Base-by-base conservation (phyloP, 2,113 vertebrate species). In the Nannospalax galili region DNA sequence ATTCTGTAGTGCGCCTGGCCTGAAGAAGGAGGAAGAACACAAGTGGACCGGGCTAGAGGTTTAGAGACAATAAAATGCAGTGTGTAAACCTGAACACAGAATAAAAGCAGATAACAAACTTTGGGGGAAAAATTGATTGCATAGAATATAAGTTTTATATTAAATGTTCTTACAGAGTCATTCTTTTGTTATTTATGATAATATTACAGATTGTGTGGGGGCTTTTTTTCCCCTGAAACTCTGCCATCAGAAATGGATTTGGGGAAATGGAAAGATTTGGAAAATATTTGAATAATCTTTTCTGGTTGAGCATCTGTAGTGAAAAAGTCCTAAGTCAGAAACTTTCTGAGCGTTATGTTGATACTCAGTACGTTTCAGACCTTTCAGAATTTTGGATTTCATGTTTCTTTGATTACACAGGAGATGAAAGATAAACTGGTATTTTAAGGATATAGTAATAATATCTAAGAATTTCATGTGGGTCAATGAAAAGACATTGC, bases 291-390 rank as follows among this genome's bases (percentile, higher is more conserved):
- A 77, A 58, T 30, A 56, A 32, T 45, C 42, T 74, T 48, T 58
- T 56, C 52, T 80, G 24, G 7, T 37, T 79, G n/a, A 70, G 56
- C 14, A 48, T 52, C 48, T 16, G 16, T 60, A 77, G 40, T 81
- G 9, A 19, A 52, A 81, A 79, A 37, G 56, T 30, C 26, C 40
- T 74, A 40, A 64, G 58, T 74, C 67, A 79, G 77, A 73, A 7
- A 52, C 5, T 14, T 72, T 30, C 6, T 30, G 26, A 0, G 4
- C 1, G 4, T 42, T 6, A 45, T 7, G 16, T 20, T 42, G 40
- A 7, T 12, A 6, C 19, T 42, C 60, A 69, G 40, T 12, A 7
- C n/a, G 52, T 45, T 69, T n/a, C 37, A 28, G 22, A 60, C 12
- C 6, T 70, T 78, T 20, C 20, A 45, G 48, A 45, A 69, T 1